Evolutionary conservation across 2,797 vertebrate genomes (phyloP).

Genomic region (Rhynchonycteris naso): DNA sequence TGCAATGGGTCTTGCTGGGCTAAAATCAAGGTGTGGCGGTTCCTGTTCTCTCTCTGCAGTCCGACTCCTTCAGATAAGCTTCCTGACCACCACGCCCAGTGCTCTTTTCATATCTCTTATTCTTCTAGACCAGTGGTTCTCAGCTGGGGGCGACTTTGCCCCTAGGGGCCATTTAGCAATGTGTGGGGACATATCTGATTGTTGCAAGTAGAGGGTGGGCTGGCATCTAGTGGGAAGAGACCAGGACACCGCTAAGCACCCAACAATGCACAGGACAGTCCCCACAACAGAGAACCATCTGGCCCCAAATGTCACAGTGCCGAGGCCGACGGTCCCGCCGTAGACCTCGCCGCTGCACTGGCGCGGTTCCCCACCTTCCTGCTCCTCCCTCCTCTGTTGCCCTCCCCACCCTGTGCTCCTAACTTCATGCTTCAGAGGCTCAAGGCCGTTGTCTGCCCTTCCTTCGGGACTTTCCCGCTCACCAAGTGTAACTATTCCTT

Average conservation of each 20-base stretch:
- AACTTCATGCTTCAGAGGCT: background rate
- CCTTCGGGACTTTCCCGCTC: background rate
- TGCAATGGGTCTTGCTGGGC: background rate
- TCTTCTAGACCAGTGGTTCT: background rate
- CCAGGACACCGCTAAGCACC: background rate
- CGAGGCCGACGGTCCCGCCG: rapidly evolving
- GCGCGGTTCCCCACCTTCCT: background rate
- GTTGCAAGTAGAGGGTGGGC: background rate
- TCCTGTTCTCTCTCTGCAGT: background rate
- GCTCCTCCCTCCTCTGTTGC: background rate
- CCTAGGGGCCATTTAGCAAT: background rate
- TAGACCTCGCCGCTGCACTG: background rate
- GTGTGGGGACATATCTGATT: background rate
- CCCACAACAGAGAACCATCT: background rate
- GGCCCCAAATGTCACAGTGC: rapidly evolving
- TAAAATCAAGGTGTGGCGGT: background rate
- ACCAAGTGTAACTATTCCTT: background rate
- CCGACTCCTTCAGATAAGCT: background rate
- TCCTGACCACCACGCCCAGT: background rate
- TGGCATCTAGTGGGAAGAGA: background rate
- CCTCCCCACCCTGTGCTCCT: background rate
- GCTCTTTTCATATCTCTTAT: background rate
- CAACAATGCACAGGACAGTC: background rate
- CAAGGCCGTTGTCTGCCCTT: background rate
- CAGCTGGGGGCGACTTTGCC: background rate